Conservation (phyloP, 2,888 invertebrate genomes). For the Buathra laborator region DNA sequence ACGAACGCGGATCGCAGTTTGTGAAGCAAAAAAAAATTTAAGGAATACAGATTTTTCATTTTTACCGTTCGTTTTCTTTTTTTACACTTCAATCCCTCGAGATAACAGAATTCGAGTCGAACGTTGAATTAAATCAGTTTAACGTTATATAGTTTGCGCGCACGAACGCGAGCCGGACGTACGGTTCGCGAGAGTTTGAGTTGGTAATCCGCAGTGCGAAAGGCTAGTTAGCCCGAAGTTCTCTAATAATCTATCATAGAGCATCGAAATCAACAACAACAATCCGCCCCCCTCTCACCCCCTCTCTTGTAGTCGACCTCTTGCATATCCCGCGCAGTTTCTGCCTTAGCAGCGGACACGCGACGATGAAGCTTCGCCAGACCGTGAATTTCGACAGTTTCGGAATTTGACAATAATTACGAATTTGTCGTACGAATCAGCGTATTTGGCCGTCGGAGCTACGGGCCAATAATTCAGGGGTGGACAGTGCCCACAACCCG, state of each 20-base stretch:
- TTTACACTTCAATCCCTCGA: background rate
- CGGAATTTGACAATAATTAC: slow-evolving; percentile 78
- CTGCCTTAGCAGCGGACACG: background rate
- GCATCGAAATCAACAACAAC: background rate
- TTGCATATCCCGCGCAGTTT: background rate
- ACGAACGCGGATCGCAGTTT: too few species aligned
- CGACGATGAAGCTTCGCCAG: slow-evolving; percentile 8
- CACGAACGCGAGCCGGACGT: background rate
- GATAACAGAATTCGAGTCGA: background rate
- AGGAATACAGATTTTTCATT: background rate
- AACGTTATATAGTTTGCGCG: background rate
- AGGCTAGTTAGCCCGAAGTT: background rate
- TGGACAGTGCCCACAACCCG: slow-evolving; percentile 9
- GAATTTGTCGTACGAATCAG: slow-evolving; percentile 78
- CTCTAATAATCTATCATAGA: background rate
- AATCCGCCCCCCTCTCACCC: background rate
- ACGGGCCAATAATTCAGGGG: slow-evolving; percentile 76
- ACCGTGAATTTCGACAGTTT: slow-evolving; percentile 66
- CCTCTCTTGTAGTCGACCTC: background rate
- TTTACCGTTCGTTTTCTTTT: slow-evolving; percentile 15
- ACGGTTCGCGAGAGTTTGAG: background rate
- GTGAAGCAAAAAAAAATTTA: too few species aligned
- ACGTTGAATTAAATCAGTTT: background rate
- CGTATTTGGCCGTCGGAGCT: slow-evolving; percentile 69
- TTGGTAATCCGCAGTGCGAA: background rate